A percentile compares a stretch with the other conserved stretches of the same genome.
phyloP scores from a whole-genome alignment of 2,113 vertebrate species.

The Empidonax alnorum region DNA sequence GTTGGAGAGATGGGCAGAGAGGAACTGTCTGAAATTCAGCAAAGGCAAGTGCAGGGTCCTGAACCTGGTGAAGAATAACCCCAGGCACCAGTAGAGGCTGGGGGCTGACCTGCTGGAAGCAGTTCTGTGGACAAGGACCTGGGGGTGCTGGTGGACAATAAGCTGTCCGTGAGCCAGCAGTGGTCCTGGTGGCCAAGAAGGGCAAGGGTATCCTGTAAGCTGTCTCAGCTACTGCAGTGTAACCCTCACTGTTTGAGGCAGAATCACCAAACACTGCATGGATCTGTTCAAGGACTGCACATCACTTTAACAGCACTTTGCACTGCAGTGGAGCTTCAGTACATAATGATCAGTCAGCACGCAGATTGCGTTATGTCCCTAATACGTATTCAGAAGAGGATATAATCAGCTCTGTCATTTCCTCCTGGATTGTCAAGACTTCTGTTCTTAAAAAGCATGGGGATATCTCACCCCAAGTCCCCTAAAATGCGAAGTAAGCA shows the following conservation, averaged over 20 bases:
- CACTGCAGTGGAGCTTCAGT: neutral
- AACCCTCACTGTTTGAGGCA: neutral
- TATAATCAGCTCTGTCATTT: neutral
- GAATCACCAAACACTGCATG: neutral
- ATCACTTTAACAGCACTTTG: neutral
- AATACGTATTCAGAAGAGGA: neutral
- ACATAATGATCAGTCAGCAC: neutral
- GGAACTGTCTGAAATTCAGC: neutral
- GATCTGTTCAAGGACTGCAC: neutral
- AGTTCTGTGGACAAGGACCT: neutral
- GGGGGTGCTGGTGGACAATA: neutral
- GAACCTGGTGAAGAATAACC: neutral
- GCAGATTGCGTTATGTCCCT: neutral
- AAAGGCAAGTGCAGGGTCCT: neutral
- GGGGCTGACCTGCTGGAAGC: neutral
- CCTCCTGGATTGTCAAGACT: neutral
- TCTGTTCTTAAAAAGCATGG: neutral
- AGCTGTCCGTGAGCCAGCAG: neutral
- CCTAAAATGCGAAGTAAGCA: neutral
- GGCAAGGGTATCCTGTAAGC: neutral
- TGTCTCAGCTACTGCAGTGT: neutral
- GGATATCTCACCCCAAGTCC: neutral
- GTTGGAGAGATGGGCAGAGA: neutral
- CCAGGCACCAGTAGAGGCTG: neutral
- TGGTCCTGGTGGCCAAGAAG: neutral